A percentile compares a stretch with the other conserved stretches of the same genome.
These are phyloP conservation scores for Podocnemis expansa DNA, from an alignment of 2,113 vertebrate genomes.

Conservation along the genomic window DNA sequence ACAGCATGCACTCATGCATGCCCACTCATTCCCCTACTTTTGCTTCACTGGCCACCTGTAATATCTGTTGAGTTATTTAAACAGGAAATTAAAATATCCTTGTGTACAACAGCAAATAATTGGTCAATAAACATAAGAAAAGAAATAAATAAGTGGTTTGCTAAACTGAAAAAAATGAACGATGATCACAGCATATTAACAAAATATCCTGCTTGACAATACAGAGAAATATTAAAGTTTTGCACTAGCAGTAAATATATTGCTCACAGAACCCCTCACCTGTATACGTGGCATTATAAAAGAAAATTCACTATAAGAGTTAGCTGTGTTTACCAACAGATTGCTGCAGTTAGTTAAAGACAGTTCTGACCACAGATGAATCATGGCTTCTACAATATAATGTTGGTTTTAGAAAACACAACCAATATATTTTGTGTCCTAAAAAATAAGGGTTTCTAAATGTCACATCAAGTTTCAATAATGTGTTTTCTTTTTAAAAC, in stretches of 20 bases:
- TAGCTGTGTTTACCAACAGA: background rate
- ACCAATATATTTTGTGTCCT: background rate
- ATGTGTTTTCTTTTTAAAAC: background rate
- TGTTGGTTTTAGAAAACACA: background rate
- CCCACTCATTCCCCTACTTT: too few species aligned
- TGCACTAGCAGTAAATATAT: background rate
- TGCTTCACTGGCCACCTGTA: background rate
- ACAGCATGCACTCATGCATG: too few species aligned
- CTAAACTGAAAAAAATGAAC: background rate
- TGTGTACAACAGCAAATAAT: background rate
- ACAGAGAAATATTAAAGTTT: background rate
- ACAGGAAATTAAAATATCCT: background rate
- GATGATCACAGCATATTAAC: background rate
- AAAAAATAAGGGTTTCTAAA: background rate
- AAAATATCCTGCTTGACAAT: background rate
- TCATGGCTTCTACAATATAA: background rate
- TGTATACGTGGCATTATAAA: background rate
- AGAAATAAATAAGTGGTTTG: background rate
- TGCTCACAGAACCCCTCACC: background rate
- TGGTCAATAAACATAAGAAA: background rate
- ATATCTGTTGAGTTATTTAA: background rate
- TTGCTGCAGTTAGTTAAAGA: background rate
- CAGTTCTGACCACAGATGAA: background rate
- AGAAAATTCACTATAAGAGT: background rate
- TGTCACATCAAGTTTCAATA: conserved; percentile 12